phyloP scores from a whole-genome alignment of 2,888 invertebrate genomes.

The Tribolium freemani region DNA sequence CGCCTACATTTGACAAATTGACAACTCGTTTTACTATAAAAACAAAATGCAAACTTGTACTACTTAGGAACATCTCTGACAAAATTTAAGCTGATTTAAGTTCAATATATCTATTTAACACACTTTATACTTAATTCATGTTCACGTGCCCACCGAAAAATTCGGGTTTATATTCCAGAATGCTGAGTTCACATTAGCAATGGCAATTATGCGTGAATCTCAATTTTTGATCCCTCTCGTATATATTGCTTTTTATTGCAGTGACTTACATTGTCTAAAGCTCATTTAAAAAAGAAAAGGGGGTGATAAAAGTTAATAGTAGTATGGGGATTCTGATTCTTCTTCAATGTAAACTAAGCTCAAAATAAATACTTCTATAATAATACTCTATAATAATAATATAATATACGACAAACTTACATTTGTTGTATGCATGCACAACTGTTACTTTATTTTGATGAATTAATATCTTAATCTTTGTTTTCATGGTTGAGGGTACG shows the following conservation, averaged over 20 bases:
- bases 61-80: too few relatives aligned
- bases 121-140: too few relatives aligned
- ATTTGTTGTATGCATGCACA: neutral
- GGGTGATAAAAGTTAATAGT: conserved; percentile 25
- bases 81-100: too few relatives aligned
- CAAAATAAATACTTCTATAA: neutral
- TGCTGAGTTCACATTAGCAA: conserved; percentile 11
- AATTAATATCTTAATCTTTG: neutral
- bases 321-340: conserved; percentile 1
- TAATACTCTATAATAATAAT: too few relatives aligned
- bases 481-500: conserved; percentile 3
- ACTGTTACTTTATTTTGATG: neutral
- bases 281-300: conserved; percentile 10
- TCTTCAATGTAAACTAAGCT: neutral
- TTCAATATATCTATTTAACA: too few relatives aligned
- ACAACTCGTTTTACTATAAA: conserved; percentile 38
- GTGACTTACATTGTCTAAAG: conserved; percentile 1
- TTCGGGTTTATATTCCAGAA: neutral
- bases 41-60: conserved; percentile 2
- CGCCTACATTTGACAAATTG: conserved; percentile 41
- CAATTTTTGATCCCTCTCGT: conserved; percentile 7
- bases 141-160: conserved; percentile 4
- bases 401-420: too few relatives aligned
- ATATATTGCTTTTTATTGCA: conserved; percentile 21
- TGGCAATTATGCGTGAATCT: conserved; percentile 8